Base-by-base conservation (phyloP, 2,797 vertebrate genomes). In the Nannoperca obscura region DNA sequence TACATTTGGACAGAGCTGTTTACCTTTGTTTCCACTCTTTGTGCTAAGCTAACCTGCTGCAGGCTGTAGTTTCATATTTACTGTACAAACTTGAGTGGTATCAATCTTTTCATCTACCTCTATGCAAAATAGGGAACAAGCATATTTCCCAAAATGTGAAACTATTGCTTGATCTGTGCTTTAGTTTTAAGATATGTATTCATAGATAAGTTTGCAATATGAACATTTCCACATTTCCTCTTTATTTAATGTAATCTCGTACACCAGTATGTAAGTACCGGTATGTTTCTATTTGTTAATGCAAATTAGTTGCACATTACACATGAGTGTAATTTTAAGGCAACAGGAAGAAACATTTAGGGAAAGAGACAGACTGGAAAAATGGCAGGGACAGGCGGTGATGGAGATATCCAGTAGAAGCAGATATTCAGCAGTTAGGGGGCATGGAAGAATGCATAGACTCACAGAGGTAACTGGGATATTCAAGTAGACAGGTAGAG, bases 381-480 rank as follows among this genome's bases (percentile, higher is more conserved):
- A 68, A 27, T 53, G 22, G 22, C 4, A 32, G 32, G 6, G 4
- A 59, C 44, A 80, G 84, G 73, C 77, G 79, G 70, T 63, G 54
- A 57, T 61, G 65, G 50, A 66, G 57, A 58, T 42, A 55, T 69
- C 32, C 55, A 74, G 74, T 52, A 32, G n/a, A 73, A 24, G 38
- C 54, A 63, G 34, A 71, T 30, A 64, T 32, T 47, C 47, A 47
- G 64, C 46, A 46, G 64, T 76, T 72, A 60, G n/a, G 36, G 14
- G 19, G 17, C 38, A 44, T 9, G 15, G 66, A 78, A 71, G 54
- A 75, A 71, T 68, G 71, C 57, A 57, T 54, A 24, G 74, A 66
- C 70, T 76, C 66, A 60, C 38, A 76, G 67, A 86, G 76, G 76
- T 83, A 87, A 78, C 78, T 67, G 64, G 67, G 73, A 82, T 82